Conservation (phyloP, 2,113 vertebrate genomes). For the Anas platyrhynchos region DNA sequence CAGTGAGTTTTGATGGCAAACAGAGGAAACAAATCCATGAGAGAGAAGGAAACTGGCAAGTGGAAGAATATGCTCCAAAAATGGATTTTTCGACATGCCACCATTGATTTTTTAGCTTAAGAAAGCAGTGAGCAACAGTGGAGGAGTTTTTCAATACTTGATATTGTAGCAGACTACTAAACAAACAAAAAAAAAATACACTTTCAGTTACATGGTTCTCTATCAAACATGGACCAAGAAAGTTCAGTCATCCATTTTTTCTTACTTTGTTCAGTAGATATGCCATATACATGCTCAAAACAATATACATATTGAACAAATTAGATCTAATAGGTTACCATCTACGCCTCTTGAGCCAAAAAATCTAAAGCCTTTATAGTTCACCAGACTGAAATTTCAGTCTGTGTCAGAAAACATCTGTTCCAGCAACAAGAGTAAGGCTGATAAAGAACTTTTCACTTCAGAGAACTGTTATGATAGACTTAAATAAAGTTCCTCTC, state of each 20-base stretch:
- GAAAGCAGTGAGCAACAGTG: not conserved
- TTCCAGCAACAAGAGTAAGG: not conserved
- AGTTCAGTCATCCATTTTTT: not conserved
- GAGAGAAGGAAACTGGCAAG: not conserved
- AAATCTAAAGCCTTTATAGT: not conserved
- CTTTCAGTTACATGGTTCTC: slow-evolving; percentile 51
- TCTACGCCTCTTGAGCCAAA: not conserved
- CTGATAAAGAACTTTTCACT: not conserved
- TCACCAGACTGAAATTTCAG: not conserved
- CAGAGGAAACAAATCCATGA: not conserved
- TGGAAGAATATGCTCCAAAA: not conserved
- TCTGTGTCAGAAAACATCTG: not conserved
- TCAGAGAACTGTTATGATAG: not conserved
- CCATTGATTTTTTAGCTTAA: slow-evolving; percentile 28
- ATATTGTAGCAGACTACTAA: slow-evolving; percentile 13
- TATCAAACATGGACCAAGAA: not conserved
- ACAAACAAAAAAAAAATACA: not conserved
- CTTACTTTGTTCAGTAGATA: not conserved
- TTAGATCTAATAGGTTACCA: not conserved
- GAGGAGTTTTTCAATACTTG: slow-evolving; percentile 46
- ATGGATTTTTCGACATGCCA: not conserved
- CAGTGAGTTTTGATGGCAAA: not conserved
- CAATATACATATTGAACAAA: not conserved
- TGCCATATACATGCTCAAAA: not conserved
- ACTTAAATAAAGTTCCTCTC: not conserved